A percentile compares a stretch with the other conserved stretches of the same genome.
Conservation (phyloP, 2,888 invertebrate genomes). For the Caenorhabditis japonica region DNA sequence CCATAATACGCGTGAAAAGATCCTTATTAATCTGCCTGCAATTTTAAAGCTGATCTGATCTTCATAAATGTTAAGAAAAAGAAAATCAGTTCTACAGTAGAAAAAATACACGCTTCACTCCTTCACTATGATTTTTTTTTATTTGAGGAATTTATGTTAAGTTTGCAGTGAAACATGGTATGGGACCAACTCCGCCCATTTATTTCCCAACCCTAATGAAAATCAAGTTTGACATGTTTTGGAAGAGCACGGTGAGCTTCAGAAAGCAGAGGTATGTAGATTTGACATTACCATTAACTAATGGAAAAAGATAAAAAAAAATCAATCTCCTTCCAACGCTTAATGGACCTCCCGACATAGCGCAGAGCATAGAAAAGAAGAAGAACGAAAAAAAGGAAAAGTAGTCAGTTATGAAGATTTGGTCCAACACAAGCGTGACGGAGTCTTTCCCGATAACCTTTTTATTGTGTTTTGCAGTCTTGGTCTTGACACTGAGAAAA, state of each 20-base stretch:
- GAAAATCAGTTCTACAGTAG: conserved; percentile 10
- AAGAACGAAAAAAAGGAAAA: conserved; percentile 11
- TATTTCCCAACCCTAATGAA: conserved; percentile 15
- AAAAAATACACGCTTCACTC: conserved; percentile 9
- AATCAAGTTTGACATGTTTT: conserved; percentile 36
- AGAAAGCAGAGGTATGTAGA: no score
- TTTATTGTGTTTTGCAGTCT: conserved; percentile 41
- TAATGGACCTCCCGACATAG: no score
- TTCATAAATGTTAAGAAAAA: neutral
- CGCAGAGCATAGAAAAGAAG: neutral
- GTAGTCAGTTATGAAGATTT: conserved; percentile 47
- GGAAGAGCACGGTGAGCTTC: conserved; percentile 11
- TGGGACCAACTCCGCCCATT: conserved; percentile 22
- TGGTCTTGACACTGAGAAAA: no score
- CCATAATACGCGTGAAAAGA: conserved; percentile 41
- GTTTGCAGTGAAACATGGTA: no score
- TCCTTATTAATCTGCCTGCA: no score
- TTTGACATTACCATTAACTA: conserved; percentile 2
- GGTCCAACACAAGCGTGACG: conserved; percentile 20
- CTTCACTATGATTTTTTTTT: no score
- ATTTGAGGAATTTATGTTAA: conserved; percentile 1
- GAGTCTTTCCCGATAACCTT: conserved; percentile 36
- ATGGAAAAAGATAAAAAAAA: no score
- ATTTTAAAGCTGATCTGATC: no score
- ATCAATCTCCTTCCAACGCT: no score